Evolutionary conservation across 2,113 vertebrate genomes (phyloP).

Genomic region (Cyphomyrus discorhynchus): DNA sequence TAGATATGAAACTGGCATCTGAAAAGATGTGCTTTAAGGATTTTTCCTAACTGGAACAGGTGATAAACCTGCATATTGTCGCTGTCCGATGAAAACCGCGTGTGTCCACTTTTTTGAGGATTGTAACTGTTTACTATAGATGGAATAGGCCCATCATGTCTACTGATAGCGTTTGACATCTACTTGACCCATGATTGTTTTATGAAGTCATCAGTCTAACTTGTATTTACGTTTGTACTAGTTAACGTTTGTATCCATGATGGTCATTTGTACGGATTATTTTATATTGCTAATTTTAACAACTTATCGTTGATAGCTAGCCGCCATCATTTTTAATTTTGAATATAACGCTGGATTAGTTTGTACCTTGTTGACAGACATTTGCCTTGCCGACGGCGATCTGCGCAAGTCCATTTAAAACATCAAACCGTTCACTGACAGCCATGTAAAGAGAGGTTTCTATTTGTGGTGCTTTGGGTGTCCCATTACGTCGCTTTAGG

Average conservation of each 20-base stretch:
- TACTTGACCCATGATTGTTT: background rate
- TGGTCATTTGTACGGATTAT: background rate
- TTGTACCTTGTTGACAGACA: background rate
- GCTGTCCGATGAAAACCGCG: background rate
- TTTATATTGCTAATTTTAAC: background rate
- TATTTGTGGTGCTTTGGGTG: background rate
- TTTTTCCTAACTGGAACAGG: background rate
- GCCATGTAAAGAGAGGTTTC: background rate
- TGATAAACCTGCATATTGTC: background rate
- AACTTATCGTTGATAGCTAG: background rate
- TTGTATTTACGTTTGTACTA: background rate
- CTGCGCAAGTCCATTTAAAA: background rate
- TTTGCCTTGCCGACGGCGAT: background rate
- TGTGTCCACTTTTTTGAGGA: background rate
- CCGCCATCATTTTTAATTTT: background rate
- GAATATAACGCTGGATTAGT: background rate
- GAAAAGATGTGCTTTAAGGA: background rate
- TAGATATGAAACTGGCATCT: background rate
- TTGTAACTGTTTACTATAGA: background rate
- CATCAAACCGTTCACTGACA: background rate
- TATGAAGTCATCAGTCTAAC: background rate
- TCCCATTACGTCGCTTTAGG: background rate
- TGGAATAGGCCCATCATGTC: background rate
- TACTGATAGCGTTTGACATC: background rate
- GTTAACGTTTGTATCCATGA: background rate